Conservation (phyloP, 1,140 invertebrate species). For the Polypedilum pembai region DNA sequence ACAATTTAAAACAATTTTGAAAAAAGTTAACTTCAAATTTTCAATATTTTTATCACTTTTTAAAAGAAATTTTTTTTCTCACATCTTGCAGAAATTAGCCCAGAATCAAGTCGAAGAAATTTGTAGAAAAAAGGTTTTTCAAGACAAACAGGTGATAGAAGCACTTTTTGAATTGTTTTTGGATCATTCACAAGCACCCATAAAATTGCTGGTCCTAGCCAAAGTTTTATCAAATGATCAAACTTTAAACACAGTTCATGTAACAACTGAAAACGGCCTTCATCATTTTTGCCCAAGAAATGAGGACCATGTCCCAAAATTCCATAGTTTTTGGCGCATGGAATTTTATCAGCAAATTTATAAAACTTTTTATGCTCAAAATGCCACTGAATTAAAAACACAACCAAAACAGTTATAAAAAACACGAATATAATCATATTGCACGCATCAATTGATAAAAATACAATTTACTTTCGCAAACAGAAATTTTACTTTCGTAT, state of each 20-base stretch:
- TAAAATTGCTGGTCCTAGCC: slow-evolving; percentile 10
- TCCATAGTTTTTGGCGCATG: background rate
- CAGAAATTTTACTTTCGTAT: too few relatives aligned
- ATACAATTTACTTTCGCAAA: too few relatives aligned
- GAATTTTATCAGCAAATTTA: background rate
- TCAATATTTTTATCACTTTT: background rate
- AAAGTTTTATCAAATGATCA: background rate
- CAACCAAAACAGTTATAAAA: background rate
- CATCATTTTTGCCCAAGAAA: slow-evolving; percentile 2
- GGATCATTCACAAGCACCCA: slow-evolving; percentile 8
- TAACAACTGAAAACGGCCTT: slow-evolving; percentile 8
- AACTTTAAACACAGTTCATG: background rate
- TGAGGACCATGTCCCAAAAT: slow-evolving; percentile 15
- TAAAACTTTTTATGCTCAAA: slow-evolving; percentile 12
- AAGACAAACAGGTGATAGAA: background rate
- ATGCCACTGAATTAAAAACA: slow-evolving; percentile 2
- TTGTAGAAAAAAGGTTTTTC: slow-evolving; percentile 21
- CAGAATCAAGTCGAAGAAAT: background rate
- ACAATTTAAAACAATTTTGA: background rate
- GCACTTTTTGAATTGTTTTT: background rate
- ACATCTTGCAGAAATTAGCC: background rate
- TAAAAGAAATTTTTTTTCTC: background rate
- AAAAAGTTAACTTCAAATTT: background rate
- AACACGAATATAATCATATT: slow-evolving; percentile 15
- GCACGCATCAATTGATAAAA: background rate